Evolutionary conservation across 1,140 invertebrate genomes (phyloP).

Genomic region (Ptiloglossa arizonensis): DNA sequence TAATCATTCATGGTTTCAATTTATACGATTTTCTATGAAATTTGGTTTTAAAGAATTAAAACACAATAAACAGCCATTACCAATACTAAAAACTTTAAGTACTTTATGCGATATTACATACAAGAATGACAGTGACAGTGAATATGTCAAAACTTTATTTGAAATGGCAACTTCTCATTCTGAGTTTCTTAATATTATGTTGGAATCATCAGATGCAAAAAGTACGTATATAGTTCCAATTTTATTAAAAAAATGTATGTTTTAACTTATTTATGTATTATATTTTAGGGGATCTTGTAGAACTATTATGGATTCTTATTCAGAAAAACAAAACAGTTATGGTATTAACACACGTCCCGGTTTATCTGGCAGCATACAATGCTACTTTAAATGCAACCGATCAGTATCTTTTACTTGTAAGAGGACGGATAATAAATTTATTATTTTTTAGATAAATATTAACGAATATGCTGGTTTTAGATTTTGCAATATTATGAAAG

Average conservation of each 20-base stretch:
- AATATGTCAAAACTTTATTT: constrained; percentile 84
- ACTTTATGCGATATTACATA: constrained; percentile 84
- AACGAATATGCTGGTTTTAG: constrained; percentile 57
- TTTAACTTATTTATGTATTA: neutral
- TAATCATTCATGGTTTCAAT: constrained; percentile 85
- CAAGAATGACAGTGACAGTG: constrained; percentile 74
- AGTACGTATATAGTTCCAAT: constrained; percentile 71
- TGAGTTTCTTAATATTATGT: constrained; percentile 86
- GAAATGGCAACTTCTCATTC: constrained; percentile 90
- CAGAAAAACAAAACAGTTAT: constrained; percentile 84
- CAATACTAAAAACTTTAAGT: constrained; percentile 82
- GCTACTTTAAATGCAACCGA: constrained; percentile 86
- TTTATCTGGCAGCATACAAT: constrained; percentile 88
- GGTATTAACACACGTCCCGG: constrained; percentile 85
- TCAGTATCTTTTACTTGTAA: constrained; percentile 83
- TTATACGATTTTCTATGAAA: constrained; percentile 85
- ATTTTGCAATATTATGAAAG: constrained; percentile 86
- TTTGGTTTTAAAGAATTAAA: constrained; percentile 83
- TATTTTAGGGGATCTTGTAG: constrained; percentile 81
- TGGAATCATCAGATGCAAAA: constrained; percentile 79
- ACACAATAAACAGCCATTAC: constrained; percentile 74
- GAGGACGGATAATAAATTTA: neutral
- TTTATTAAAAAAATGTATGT: neutral
- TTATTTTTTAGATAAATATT: neutral
- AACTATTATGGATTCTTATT: constrained; percentile 84